Base-by-base conservation (phyloP, 2,797 vertebrate species). In the Bucorvus abyssinicus region DNA sequence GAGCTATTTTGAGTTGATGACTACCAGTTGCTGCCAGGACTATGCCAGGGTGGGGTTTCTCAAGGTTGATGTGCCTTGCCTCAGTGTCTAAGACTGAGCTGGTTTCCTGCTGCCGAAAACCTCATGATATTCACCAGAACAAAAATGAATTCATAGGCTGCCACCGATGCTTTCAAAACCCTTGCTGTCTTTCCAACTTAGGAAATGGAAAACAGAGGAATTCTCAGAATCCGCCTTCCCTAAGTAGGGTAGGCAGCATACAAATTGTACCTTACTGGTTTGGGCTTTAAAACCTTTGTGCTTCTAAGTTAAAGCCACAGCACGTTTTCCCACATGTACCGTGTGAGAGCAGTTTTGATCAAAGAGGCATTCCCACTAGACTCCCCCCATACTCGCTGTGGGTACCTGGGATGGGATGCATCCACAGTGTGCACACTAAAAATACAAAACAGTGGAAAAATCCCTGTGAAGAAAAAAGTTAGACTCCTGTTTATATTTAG, bases 201-300 rank as follows among this genome's bases (percentile, higher is more conserved):
- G 26, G 81, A 67, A 92, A 63, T 30, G 71, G 84, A 82, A 94
- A 95, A 93, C 4, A 26, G 40, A 80, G 67, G 32, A 64, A 36
- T 80, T 91, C 85, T 86, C 45, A 91, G 71, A 94, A 89, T 80
- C 26, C 74, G 74, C 57, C 57, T 87, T 90, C 69, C 74, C 55
- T 73, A 24, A 0, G 0, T 24, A 61, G 65, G 32, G 52, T 38
- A 84, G 59, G 50, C 40, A 76, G 52, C 1, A 1, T 38, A 71
- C 47, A 83, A 71, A 67, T 79, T 86, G 50, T 73, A 73, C 57
- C 76, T 78, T 78, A 36, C 64, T 40, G 17, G 20, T 80, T 26
- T 78, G 63, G 44, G 61, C 63, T 79, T 76, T 81, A 81, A 86
- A 97, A 49, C 8, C 14, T 70, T 32, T 59, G 59, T 73, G 75